A percentile compares a stretch with the other conserved stretches of the same genome.
Evolutionary conservation across 1,140 invertebrate genomes (phyloP).

Genomic region (Nasonia vitripennis): DNA sequence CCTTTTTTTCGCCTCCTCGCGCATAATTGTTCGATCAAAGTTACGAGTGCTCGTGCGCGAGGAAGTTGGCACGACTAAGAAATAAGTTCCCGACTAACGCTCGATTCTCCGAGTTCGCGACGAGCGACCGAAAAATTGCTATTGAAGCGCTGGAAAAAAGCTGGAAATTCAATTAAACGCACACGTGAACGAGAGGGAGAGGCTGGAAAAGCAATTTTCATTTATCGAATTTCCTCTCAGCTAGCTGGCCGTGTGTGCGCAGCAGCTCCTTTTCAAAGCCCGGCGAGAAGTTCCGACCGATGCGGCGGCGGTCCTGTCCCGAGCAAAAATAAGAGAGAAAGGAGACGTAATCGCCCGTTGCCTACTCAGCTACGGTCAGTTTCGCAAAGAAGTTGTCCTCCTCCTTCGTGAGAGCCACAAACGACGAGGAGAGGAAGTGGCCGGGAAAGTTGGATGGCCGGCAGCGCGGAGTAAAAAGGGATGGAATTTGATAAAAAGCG

Average conservation of each 20-base stretch:
- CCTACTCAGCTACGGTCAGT: constrained; percentile 63
- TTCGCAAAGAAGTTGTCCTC: constrained; percentile 60
- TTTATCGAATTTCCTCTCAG: constrained; percentile 44
- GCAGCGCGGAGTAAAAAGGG: background rate
- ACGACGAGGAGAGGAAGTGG: constrained; percentile 14
- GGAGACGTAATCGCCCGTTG: constrained; percentile 60
- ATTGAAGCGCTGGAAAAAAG: background rate
- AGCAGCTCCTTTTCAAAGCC: constrained; percentile 47
- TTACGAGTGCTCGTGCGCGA: background rate
- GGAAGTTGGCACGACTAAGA: background rate
- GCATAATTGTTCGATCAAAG: background rate
- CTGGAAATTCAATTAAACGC: constrained; percentile 20
- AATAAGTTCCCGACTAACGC: background rate
- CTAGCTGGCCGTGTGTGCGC: constrained; percentile 46
- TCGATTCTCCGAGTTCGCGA: background rate
- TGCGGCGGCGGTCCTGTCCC: constrained; percentile 45
- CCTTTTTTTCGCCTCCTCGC: background rate
- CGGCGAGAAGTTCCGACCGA: constrained; percentile 55
- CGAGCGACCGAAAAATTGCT: background rate
- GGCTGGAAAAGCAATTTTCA: constrained; percentile 15
- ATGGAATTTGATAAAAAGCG: constrained; percentile 22
- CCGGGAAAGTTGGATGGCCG: constrained; percentile 2
- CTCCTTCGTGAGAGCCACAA: constrained; percentile 49
- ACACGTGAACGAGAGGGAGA: background rate
- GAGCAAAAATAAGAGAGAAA: constrained; percentile 53